phyloP scores from a whole-genome alignment of 2,888 invertebrate genomes.

The Drosophila testacea region DNA sequence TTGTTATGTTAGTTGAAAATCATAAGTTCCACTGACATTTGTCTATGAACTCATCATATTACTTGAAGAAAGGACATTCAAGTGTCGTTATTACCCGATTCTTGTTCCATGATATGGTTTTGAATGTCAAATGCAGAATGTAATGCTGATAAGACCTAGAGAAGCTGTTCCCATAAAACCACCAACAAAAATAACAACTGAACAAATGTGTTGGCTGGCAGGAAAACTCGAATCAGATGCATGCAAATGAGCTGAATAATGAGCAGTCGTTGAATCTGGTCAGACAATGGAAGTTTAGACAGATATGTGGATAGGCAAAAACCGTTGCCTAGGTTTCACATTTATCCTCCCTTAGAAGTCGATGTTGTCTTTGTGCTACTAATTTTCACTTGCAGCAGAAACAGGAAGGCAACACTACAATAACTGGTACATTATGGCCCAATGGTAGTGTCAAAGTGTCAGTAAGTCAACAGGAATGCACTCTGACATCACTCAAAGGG shows the following conservation, averaged over 20 bases:
- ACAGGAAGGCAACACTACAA: conserved; percentile 16
- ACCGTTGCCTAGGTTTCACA: not conserved
- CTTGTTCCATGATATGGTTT: not conserved
- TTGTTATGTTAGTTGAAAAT: not conserved
- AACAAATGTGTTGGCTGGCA: conserved; percentile 43
- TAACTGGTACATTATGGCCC: conserved; percentile 43
- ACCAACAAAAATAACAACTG: conserved; percentile 39
- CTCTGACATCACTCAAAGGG: conserved; percentile 65
- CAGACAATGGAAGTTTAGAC: conserved; percentile 23
- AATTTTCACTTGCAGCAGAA: conserved; percentile 62
- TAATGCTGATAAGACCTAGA: conserved; percentile 32
- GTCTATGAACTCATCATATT: not conserved
- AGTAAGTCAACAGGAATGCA: conserved; percentile 79
- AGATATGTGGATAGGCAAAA: not conserved
- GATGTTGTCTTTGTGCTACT: conserved; percentile 62
- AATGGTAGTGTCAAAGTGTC: conserved; percentile 69
- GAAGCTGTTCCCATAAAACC: conserved; percentile 38
- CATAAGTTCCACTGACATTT: not conserved
- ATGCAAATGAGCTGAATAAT: conserved; percentile 81
- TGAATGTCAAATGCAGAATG: conserved; percentile 41
- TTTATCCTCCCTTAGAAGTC: not conserved
- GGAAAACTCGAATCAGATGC: conserved; percentile 53
- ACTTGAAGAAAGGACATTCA: conserved; percentile 13
- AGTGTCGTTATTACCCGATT: not conserved
- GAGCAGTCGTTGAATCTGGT: conserved; percentile 54